Evolutionary conservation across 1,140 invertebrate species (phyloP), one percentile per base, ranked within the genome.

Genomic region (Seison nebaliae): DNA sequence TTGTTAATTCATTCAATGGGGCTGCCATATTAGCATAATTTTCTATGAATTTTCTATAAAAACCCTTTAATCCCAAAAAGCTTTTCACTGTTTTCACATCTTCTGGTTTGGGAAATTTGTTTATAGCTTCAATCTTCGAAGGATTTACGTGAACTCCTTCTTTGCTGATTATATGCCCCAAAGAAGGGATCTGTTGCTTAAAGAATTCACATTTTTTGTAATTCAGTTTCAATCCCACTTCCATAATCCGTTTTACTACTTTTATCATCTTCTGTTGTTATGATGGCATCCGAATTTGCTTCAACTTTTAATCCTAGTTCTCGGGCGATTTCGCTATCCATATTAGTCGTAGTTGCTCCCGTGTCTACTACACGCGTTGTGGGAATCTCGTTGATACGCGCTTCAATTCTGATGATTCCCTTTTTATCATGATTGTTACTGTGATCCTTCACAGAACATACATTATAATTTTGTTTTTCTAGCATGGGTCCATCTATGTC

Each of bases 151-250:
- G 18, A 2, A 46, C 14, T 12, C 42, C 45, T 17, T 45, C 35
- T 2, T 11, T 12, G 11, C 19, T 26, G 6, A 46, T 35, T 14
- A 19, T n/a, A 39, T 50, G 50, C 1, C 60, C 60, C 17, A 63
- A 38, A 40, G 55, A 62, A 17, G 42, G 38, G 4, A 63, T 30
- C 31, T 54, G 44, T 11, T 31, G 38, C 30, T 49, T 42, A 14
- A 48, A 52, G 43, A 65, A 64, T 23, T 55, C 38, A 26, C 49
- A 55, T 48, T 64, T 62, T 36, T 47, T 38, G 1, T 55, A 44
- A 23, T 59, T 64, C 1, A 65, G 46, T 19, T 57, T 63, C 3
- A 66, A 43, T 18, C 51, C 50, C 2, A 55, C 51, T 24, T 44
- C 35, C 16, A 33, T 35, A 5, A 64, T 43, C 26, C 49, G 42